These are phyloP conservation scores for Bradypus variegatus DNA, from an alignment of 2,797 vertebrate species.

Conservation along the genomic window DNA sequence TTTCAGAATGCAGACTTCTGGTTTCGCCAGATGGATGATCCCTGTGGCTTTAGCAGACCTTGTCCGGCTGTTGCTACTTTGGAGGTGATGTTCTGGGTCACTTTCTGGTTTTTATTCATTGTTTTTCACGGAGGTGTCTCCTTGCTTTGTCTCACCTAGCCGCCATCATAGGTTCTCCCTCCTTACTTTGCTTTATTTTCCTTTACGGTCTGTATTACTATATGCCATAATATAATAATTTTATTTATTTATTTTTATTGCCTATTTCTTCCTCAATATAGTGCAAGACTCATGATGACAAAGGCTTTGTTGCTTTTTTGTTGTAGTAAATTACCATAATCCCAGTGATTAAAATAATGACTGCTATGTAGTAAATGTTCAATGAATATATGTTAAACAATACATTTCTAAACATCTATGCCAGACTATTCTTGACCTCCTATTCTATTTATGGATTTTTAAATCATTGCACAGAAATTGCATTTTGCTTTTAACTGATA, in stretches of 20 bases:
- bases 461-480: neutral
- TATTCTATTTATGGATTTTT: neutral
- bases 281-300: neutral
- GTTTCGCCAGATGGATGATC: no score
- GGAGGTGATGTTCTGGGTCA: no score
- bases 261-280: neutral
- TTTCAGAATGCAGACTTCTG: no score
- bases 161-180: no score
- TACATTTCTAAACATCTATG: neutral
- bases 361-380: neutral
- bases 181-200: neutral
- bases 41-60: no score
- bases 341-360: neutral
- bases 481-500: neutral
- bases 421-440: neutral
- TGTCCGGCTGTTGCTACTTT: no score
- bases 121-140: no score
- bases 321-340: neutral
- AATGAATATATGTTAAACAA: neutral
- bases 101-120: no score
- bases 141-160: no score
- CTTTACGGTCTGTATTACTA: neutral
- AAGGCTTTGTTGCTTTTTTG: rapidly evolving
- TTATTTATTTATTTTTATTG: neutral
- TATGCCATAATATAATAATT: neutral